Conservation (phyloP, 1,140 invertebrate species). For the Drosophila ironensis region DNA sequence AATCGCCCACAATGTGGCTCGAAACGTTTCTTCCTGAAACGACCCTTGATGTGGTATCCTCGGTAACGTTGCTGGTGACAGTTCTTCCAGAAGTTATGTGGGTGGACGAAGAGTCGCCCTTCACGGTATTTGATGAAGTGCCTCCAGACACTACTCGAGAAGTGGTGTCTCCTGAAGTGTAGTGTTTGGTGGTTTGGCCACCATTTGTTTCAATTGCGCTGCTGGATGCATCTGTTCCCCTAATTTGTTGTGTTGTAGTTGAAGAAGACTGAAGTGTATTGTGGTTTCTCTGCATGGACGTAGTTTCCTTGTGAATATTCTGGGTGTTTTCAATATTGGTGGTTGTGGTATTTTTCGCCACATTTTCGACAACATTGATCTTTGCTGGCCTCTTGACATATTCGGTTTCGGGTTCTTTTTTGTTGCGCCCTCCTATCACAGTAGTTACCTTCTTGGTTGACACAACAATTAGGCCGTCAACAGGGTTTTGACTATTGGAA, state of each 20-base stretch:
- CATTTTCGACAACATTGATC: slow-evolving; percentile 77
- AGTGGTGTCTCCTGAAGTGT: not conserved
- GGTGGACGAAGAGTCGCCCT: slow-evolving; percentile 32
- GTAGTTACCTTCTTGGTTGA: slow-evolving; percentile 83
- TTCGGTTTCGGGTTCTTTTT: slow-evolving; percentile 78
- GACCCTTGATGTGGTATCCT: slow-evolving; percentile 10
- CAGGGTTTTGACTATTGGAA: slow-evolving; percentile 82
- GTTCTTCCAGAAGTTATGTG: slow-evolving; percentile 7
- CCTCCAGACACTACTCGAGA: slow-evolving; percentile 12
- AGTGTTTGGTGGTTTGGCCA: not conserved
- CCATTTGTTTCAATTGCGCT: slow-evolving; percentile 38
- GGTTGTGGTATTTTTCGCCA: slow-evolving; percentile 63
- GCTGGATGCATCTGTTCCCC: slow-evolving; percentile 29
- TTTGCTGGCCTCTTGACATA: slow-evolving; percentile 71
- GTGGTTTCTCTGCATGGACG: slow-evolving; percentile 58
- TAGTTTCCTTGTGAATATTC: slow-evolving; percentile 65
- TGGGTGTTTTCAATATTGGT: slow-evolving; percentile 74
- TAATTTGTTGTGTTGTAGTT: slow-evolving; percentile 28
- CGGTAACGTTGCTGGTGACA: slow-evolving; percentile 18
- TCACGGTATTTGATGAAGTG: slow-evolving; percentile 14
- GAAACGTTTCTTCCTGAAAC: slow-evolving; percentile 4
- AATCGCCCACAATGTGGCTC: slow-evolving; percentile 18
- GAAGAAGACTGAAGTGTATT: slow-evolving; percentile 44
- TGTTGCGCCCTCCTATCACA: slow-evolving; percentile 65
- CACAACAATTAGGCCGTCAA: slow-evolving; percentile 83